Conservation (phyloP, 2,888 invertebrate species). For the Glyphotaelius pellucidus region DNA sequence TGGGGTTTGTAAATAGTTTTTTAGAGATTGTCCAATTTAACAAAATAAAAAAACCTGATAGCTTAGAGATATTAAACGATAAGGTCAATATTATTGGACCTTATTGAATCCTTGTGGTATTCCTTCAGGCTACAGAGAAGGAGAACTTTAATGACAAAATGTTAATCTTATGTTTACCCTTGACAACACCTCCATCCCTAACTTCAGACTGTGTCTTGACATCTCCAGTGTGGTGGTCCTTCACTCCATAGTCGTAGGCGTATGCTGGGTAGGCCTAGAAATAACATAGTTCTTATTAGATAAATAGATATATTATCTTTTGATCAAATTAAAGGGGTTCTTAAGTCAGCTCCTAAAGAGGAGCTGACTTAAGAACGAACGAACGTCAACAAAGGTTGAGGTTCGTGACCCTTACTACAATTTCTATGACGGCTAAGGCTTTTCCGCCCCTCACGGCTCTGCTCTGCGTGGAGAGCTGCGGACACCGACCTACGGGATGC, state of each 20-base stretch:
- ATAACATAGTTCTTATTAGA: not conserved
- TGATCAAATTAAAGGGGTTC: not conserved
- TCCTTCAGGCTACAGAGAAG: not conserved
- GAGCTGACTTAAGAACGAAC: too few species aligned
- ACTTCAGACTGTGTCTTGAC: constrained; percentile 61
- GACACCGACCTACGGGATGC: too few species aligned
- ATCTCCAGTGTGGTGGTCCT: constrained; percentile 60
- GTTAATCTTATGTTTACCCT: constrained; percentile 49
- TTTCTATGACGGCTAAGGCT: too few species aligned
- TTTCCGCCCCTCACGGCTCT: too few species aligned
- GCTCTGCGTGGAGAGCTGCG: too few species aligned
- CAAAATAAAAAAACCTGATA: too few species aligned
- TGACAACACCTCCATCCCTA: constrained; percentile 61
- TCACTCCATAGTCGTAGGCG: constrained; percentile 61
- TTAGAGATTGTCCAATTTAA: too few species aligned
- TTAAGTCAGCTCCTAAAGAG: too few species aligned
- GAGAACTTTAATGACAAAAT: not conserved
- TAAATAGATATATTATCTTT: not conserved
- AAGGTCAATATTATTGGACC: not conserved
- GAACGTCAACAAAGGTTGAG: too few species aligned
- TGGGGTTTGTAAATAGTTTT: too few species aligned
- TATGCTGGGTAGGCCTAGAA: constrained; percentile 59
- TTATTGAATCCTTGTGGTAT: not conserved
- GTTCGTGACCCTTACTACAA: too few species aligned
- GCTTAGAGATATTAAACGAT: not conserved